Base-by-base conservation (phyloP, 2,113 vertebrate genomes). In the Alexandromys fortis region DNA sequence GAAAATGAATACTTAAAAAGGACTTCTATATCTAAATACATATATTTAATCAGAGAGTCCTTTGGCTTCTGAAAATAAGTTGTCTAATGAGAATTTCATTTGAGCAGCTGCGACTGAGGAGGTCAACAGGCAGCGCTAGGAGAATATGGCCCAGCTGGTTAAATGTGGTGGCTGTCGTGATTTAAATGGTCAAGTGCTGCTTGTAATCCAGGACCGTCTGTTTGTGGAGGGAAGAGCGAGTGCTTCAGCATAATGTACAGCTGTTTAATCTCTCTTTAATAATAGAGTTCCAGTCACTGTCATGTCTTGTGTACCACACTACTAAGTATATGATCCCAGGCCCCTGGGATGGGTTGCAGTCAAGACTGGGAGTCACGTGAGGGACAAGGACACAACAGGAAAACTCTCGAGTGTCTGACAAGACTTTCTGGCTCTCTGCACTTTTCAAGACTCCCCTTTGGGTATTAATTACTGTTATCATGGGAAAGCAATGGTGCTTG, bases 121-220 rank as follows among this genome's bases (percentile, higher is more conserved):
- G 98, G 98, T 99, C 99, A 98, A 98, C 98, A 98, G 98, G 97
- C 98, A 98, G 98, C 97, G 98, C 98, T 98, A 98, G 97, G 98
- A 98, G 98, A 99, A 99, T 99, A 99, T 99, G 98, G 98, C 99
- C 99, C 99, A 99, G 99, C 99, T 99, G 99, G 98, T 99, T 98
- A 99, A 99, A 99, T 99, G 98, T 99, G 99, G 98, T 99, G 99
- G 98, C 99, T 99, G 99, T 98, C 98, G 98, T 99, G 99, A 99
- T 99, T 99, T 99, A 99, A 99, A 99, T 99, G 99, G 99, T 99
- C 99, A 99, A 99, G 99, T 99, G 99, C 99, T 99, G 98, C 99
- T 99, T 99, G 98, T 99, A 99, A 99, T 99, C 99, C 99, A 98
- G 98, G 98, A 98, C 99, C 99, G 99, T 99, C 99, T 99, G 99